phyloP scores from a whole-genome alignment of 2,113 vertebrate species.

The Istiophorus platypterus region DNA sequence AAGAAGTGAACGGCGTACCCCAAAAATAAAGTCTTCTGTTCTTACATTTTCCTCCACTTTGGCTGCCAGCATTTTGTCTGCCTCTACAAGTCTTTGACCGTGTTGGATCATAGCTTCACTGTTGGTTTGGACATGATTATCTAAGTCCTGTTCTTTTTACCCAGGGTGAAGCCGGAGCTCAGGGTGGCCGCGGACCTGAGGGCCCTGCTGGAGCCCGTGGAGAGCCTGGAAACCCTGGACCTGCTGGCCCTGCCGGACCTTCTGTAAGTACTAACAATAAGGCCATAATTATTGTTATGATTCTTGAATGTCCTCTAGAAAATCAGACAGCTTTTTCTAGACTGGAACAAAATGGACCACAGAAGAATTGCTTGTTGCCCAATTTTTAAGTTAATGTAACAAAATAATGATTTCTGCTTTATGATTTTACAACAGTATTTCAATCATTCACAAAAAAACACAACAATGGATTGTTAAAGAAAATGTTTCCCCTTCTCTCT shows the following conservation, averaged over 20 bases:
- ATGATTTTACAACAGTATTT: not conserved
- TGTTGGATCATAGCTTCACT: not conserved
- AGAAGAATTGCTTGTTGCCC: not conserved
- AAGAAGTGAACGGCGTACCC: no score
- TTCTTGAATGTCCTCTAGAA: not conserved
- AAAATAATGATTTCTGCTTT: not conserved
- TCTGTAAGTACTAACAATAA: conserved; percentile 85
- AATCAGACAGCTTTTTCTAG: no score
- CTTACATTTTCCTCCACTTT: not conserved
- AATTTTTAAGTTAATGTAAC: not conserved
- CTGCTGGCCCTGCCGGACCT: conserved; percentile 93
- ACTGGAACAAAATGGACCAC: not conserved
- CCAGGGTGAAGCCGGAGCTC: conserved; percentile 94
- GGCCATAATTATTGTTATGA: not conserved
- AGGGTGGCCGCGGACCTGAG: conserved; percentile 93
- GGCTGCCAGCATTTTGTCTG: not conserved
- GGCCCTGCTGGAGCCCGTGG: conserved; percentile 94
- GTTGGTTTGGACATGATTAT: not conserved
- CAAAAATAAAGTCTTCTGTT: not conserved
- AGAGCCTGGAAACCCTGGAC: conserved; percentile 94
- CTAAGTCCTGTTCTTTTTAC: conserved; percentile 40
- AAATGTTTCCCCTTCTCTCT: conserved; percentile 15
- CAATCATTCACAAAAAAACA: not conserved
- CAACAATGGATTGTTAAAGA: not conserved
- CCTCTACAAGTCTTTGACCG: not conserved